These are phyloP conservation scores for Agrypnus murinus DNA, from an alignment of 2,888 invertebrate genomes.

Conservation along the genomic window DNA sequence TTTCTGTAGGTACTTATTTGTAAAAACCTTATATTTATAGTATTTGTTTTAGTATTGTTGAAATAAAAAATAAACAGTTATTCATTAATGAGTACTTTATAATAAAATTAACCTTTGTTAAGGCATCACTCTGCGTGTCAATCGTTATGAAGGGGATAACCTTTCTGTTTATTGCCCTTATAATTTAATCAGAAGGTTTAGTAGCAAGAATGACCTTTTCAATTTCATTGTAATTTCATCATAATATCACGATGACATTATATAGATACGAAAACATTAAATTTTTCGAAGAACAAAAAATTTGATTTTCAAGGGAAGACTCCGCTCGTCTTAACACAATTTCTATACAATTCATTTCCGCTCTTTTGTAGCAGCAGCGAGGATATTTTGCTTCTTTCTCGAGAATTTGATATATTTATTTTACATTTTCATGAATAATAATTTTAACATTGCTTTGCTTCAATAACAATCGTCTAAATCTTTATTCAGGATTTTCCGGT, in stretches of 20 bases:
- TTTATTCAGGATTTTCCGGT: conserved; percentile 57
- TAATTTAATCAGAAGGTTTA: conserved; percentile 68
- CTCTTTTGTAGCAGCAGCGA: too few relatives aligned
- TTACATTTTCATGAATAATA: conserved; percentile 12
- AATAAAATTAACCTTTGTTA: conserved; percentile 50
- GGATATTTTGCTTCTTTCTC: too few relatives aligned
- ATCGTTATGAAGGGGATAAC: conserved; percentile 65
- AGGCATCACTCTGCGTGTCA: conserved; percentile 58
- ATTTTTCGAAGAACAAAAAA: conserved; percentile 12
- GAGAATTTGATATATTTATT: too few relatives aligned
- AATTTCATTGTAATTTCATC: conserved; percentile 65
- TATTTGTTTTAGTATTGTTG: too few relatives aligned
- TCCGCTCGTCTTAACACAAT: too few relatives aligned
- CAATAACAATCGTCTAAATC: conserved; percentile 46
- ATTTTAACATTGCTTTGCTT: conserved; percentile 1
- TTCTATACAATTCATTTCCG: too few relatives aligned
- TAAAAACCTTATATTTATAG: too few relatives aligned
- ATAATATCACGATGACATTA: conserved; percentile 68
- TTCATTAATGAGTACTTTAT: conserved; percentile 20
- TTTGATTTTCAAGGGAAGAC: conserved; percentile 10
- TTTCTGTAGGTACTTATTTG: too few relatives aligned
- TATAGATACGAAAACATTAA: conserved; percentile 39
- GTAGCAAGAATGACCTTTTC: conserved; percentile 66
- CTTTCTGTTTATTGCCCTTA: conserved; percentile 69
- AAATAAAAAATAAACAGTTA: too few relatives aligned